Conservation (phyloP, 2,888 invertebrate species). For the Lasioglossum vierecki region DNA sequence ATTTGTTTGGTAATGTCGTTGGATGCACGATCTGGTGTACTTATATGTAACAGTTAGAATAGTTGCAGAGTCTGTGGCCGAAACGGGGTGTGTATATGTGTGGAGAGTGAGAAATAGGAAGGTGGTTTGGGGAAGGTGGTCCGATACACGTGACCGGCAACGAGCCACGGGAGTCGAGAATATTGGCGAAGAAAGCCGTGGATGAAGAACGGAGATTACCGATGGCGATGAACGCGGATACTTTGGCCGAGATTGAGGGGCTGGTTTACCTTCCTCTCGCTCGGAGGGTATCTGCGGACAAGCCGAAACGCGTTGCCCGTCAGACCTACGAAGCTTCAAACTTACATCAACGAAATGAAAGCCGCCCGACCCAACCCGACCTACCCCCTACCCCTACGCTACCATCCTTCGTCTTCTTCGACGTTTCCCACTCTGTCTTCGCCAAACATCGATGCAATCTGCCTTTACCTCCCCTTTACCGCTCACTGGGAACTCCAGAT, state of each 20-base stretch:
- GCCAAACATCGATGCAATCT: slow-evolving; percentile 36
- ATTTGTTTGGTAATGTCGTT: no score
- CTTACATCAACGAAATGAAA: slow-evolving; percentile 81
- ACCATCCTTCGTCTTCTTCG: slow-evolving; percentile 15
- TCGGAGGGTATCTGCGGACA: slow-evolving; percentile 74
- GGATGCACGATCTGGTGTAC: no score
- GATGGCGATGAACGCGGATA: slow-evolving; percentile 45
- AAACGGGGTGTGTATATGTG: neutral
- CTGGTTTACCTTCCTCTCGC: slow-evolving; percentile 76
- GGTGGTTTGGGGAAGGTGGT: neutral
- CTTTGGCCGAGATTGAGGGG: slow-evolving; percentile 44
- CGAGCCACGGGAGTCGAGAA: slow-evolving; percentile 20
- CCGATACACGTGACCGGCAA: slow-evolving; percentile 13
- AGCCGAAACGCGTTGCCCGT: slow-evolving; percentile 74
- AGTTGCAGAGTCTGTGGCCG: slow-evolving; percentile 39
- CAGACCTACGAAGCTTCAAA: slow-evolving; percentile 79
- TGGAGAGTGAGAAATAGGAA: neutral
- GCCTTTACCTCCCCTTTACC: slow-evolving; percentile 35
- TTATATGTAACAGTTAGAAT: slow-evolving; percentile 47
- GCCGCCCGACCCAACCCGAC: slow-evolving; percentile 49
- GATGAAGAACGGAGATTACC: slow-evolving; percentile 40
- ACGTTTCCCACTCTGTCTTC: slow-evolving; percentile 21
- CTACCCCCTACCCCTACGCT: neutral
- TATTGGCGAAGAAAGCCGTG: slow-evolving; percentile 40
- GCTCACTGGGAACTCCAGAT: slow-evolving; percentile 41